Base-by-base conservation (phyloP, 1,140 invertebrate species). In the Archivesica marissinica region DNA sequence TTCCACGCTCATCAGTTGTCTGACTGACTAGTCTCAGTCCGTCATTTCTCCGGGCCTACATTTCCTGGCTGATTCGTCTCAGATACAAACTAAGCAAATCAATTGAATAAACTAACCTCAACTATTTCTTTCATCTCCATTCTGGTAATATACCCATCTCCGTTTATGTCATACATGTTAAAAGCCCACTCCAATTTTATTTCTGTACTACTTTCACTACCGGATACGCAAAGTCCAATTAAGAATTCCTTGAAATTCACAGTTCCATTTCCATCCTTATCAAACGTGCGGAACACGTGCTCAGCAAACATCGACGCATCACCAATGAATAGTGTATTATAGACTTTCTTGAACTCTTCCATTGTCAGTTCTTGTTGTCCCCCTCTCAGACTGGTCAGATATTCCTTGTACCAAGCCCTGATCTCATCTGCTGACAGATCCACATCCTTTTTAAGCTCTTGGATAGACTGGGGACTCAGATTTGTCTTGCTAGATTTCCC, bases 121-220 rank as follows among this genome's bases (percentile, higher is more conserved):
- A 92, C 50, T 23, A 92, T 92, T 56, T 91, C 68, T 3, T 17
- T 68, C 84, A 92, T 89, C 47, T 93, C 92, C 0, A 83, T 95
- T 91, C 96, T 96, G 39, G 96, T 96, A 85, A 98, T 97, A 75
- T 96, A 94, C 9, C 97, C 97, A 90, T 97, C 97, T 0, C 96
- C 96, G 90, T 98, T 97, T 11, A 98, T 95, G 92, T 99, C 98
- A 93, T 98, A 99, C 20, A 99, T 94, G 2, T 96, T 96, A 91
- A 98, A 98, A 6, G 98, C 96, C 98, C 98, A 98, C 79, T 97
- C 96, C 13, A 98, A 94, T 92, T 98, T 98, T 92, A 98, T 97
- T 88, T 98, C 96, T 0, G 96, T 95, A 4, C 96, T 96, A 0
- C 97, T 72, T 17, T 72, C 97, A 75, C 97, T 86, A 11, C 88